These are phyloP conservation scores for Hyposoter dolosus DNA, from an alignment of 2,888 invertebrate species.

Conservation along the genomic window DNA sequence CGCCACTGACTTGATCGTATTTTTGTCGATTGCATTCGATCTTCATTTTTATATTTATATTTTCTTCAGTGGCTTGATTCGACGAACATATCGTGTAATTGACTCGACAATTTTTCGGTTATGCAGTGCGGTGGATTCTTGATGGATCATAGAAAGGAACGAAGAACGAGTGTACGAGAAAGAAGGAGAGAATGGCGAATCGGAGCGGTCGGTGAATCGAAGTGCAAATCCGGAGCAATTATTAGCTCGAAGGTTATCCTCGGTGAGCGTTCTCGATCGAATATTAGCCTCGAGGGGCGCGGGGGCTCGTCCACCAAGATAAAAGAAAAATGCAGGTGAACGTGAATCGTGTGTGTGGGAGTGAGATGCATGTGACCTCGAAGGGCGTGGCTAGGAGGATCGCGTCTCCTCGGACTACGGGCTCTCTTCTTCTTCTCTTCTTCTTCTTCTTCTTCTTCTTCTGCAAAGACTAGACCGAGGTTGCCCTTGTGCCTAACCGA, in stretches of 20 bases:
- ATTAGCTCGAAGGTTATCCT: constrained; percentile 69
- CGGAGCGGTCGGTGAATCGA: constrained; percentile 50
- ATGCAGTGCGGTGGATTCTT: neutral
- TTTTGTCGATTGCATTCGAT: neutral
- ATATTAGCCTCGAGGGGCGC: constrained; percentile 69
- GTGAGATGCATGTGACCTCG: constrained; percentile 79
- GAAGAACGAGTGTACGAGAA: neutral
- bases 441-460: constrained; percentile 54
- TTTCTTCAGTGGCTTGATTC: neutral
- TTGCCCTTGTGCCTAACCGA: constrained; percentile 82
- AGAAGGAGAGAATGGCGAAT: constrained; percentile 45
- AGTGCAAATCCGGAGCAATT: constrained; percentile 67
- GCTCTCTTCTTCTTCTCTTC: constrained; percentile 40
- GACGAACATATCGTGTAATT: neutral
- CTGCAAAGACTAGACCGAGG: constrained; percentile 78
- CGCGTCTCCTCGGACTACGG: constrained; percentile 60
- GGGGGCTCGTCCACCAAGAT: constrained; percentile 41
- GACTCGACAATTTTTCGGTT: neutral
- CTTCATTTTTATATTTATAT: neutral
- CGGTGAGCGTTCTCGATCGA: constrained; percentile 61
- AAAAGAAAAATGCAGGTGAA: constrained; percentile 63
- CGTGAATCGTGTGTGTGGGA: constrained; percentile 71
- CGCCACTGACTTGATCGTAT: neutral
- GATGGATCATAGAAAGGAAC: neutral
- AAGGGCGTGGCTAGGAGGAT: constrained; percentile 81